Evolutionary conservation across 2,797 vertebrate species (phyloP).

Genomic region (Kryptolebias ocellatus): DNA sequence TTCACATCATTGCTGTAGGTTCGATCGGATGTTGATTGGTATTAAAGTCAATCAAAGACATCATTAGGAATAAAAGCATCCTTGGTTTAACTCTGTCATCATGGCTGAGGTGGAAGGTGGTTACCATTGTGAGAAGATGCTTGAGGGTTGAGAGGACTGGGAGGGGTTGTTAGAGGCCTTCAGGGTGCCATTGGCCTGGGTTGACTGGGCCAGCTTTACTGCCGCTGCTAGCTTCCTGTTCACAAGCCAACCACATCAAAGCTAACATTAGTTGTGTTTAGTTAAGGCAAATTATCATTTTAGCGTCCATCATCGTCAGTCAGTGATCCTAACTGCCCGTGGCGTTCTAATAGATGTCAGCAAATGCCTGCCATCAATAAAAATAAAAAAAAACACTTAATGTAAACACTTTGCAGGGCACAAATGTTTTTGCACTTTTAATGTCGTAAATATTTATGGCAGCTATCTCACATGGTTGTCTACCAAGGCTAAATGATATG

Average conservation of each 20-base stretch:
- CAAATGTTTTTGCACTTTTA: slow-evolving; percentile 25
- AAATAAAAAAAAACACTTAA: slow-evolving; percentile 11
- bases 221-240: slow-evolving; percentile 98
- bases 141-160: slow-evolving; percentile 88
- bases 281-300: slow-evolving; percentile 49
- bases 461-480: slow-evolving; percentile 36
- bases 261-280: slow-evolving; percentile 72
- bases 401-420: slow-evolving; percentile 17
- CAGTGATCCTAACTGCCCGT: slow-evolving; percentile 20
- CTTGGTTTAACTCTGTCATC: slow-evolving; percentile 32
- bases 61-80: slow-evolving; percentile 24
- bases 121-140: slow-evolving; percentile 97
- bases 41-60: slow-evolving; percentile 38
- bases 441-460: slow-evolving; percentile 30
- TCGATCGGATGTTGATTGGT: slow-evolving; percentile 7
- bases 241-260: slow-evolving; percentile 83
- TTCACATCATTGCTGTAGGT: slow-evolving; percentile 13
- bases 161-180: slow-evolving; percentile 92
- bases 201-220: slow-evolving; percentile 95
- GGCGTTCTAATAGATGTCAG: slow-evolving; percentile 16
- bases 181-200: slow-evolving; percentile 94
- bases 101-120: slow-evolving; percentile 56
- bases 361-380: slow-evolving; percentile 22
- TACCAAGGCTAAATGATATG: slow-evolving; percentile 32
- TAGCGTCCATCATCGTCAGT: slow-evolving; percentile 31